Conservation (phyloP, 2,888 invertebrate species). For the Automeris io region DNA sequence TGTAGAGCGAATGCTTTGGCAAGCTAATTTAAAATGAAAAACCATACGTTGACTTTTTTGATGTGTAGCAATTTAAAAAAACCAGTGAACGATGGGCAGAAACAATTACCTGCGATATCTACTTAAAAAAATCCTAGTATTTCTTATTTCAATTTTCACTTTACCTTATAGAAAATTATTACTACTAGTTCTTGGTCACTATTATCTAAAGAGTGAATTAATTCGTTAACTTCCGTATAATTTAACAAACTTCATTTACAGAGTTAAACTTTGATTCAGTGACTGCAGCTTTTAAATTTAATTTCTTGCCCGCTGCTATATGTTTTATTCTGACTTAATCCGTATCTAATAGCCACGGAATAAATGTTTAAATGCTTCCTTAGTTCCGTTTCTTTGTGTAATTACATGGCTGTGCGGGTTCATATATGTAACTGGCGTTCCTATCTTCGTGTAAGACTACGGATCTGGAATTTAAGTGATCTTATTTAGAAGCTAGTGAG, state of each 20-base stretch:
- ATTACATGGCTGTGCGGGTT: constrained; percentile 54
- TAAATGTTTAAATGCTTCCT: constrained; percentile 45
- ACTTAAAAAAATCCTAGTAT: too few relatives aligned
- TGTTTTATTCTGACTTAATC: constrained; percentile 18
- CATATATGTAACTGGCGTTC: constrained; percentile 58
- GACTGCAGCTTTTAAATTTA: constrained; percentile 30
- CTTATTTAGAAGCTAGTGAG: constrained; percentile 59
- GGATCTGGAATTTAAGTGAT: constrained; percentile 70
- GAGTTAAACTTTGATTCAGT: constrained; percentile 22
- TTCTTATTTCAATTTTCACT: too few relatives aligned
- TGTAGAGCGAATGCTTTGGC: too few relatives aligned
- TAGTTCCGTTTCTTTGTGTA: constrained; percentile 64
- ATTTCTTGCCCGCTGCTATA: constrained; percentile 29
- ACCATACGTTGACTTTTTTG: too few relatives aligned
- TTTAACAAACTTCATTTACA: constrained; percentile 14
- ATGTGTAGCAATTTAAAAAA: too few relatives aligned
- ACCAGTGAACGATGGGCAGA: too few relatives aligned
- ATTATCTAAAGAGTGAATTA: not conserved
- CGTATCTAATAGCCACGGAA: constrained; percentile 3
- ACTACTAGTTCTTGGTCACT: not conserved
- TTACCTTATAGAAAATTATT: not conserved
- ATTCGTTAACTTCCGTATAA: not conserved
- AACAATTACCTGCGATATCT: too few relatives aligned
- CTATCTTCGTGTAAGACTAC: constrained; percentile 60
- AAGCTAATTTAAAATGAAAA: too few relatives aligned